These are phyloP conservation scores for Sebastes minor DNA, from an alignment of 2,797 vertebrate genomes.

Conservation along the genomic window DNA sequence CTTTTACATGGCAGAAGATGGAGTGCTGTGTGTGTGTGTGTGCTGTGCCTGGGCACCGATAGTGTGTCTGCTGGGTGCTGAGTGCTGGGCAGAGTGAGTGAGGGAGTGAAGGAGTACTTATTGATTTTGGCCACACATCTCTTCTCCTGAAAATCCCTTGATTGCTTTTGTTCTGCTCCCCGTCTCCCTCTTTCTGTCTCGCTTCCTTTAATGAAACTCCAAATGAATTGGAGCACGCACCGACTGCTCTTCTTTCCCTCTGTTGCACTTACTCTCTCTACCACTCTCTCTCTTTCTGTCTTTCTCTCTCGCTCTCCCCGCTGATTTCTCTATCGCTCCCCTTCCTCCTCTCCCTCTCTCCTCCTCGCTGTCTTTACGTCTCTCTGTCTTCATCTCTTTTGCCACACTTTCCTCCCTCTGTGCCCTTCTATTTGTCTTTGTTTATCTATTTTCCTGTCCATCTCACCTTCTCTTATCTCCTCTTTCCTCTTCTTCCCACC, in stretches of 20 bases:
- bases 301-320: constrained; percentile 8
- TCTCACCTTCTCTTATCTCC: constrained; percentile 1
- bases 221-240: constrained; percentile 82
- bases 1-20: constrained; percentile 35
- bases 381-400: constrained; percentile 41
- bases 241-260: constrained; percentile 39
- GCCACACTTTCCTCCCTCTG: constrained; percentile 42
- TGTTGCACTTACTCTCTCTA: not conserved
- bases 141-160: constrained; percentile 78
- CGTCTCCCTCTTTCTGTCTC: constrained; percentile 72
- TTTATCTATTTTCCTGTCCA: constrained; percentile 26
- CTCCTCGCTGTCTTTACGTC: not conserved
- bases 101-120: constrained; percentile 76
- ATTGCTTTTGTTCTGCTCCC: constrained; percentile 83
- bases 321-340: constrained; percentile 47
- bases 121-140: constrained; percentile 82
- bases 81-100: constrained; percentile 64
- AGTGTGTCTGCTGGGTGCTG: constrained; percentile 59
- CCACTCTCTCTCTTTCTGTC: constrained; percentile 26
- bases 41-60: constrained; percentile 39
- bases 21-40: constrained; percentile 11
- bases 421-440: constrained; percentile 16
- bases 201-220: constrained; percentile 82
- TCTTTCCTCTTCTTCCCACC: not conserved
- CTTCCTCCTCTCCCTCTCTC: constrained; percentile 1